Base-by-base conservation (phyloP, 2,113 vertebrate species). In the Melanostigma gelatinosum region DNA sequence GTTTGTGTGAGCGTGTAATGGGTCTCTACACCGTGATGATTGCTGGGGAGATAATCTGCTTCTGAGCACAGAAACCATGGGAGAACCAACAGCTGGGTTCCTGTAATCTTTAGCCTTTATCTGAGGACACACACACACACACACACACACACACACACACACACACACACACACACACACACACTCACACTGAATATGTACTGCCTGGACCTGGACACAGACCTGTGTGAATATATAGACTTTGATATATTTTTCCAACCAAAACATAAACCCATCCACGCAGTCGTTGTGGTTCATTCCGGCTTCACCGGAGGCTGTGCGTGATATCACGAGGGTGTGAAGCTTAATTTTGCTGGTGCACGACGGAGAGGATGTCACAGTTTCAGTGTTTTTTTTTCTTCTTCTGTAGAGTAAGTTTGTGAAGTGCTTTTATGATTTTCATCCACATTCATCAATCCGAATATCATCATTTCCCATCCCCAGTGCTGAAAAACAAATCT, bases 1-100 rank as follows among this genome's bases (percentile, higher is more conserved):
- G 72, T 57, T 4, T 27, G 36, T 50, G 54, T 42, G 34, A 64
- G 65, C 55, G 34, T 22, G 16, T 40, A 1, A 55, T 65, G 57
- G 50, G 36, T 69, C 63, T 68, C 42, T 60, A 65, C 48, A 69
- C 36, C 64, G 70, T 58, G 57, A 68, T 77, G 22, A 24, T 42
- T 36, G 72, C 66, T 72, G 69, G 3, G 32, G 54, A 63, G 73
- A 77, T 91, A 76, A 92, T 82, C 84, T 62, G 42, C 68, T 16
- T 57, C 82, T 65, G 40, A 36, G 83, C 73, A 78, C 36, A 74
- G 50, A 77, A 66, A 75, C 57, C 54, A 27, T 52, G 87, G 79
- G 88, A 87, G 66, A 79, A 63, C 58, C 71, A 86, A 72, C 92
- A 93, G 84, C 88, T 92, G 89, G 83, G 81, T 50, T 29, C 65